Evolutionary conservation across 2,888 invertebrate genomes (phyloP).

Genomic region (Biston stratarius): DNA sequence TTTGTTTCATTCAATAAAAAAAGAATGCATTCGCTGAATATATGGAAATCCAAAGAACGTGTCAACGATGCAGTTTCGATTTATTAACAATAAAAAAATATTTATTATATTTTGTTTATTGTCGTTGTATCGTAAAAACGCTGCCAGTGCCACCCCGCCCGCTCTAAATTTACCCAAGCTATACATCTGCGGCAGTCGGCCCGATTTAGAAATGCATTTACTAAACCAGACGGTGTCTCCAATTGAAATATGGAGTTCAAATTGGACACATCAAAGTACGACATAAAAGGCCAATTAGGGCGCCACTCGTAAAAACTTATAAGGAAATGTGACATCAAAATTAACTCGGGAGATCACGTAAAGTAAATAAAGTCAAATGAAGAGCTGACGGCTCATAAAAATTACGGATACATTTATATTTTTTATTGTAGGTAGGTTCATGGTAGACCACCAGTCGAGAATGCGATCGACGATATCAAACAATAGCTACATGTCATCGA

Average conservation of each 20-base stretch:
- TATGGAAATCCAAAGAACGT: too few relatives aligned
- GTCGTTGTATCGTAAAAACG: background rate
- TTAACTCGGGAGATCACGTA: background rate
- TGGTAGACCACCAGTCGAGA: too few relatives aligned
- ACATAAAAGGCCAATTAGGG: slow-evolving; percentile 26
- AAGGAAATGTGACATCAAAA: slow-evolving; percentile 10
- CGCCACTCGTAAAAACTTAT: slow-evolving; percentile 11
- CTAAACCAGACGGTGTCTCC: slow-evolving; percentile 7
- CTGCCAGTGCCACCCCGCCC: slow-evolving; percentile 4
- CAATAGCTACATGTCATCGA: too few relatives aligned
- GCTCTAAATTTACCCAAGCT: slow-evolving; percentile 22
- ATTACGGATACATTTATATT: background rate
- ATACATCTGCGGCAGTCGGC: slow-evolving; percentile 25
- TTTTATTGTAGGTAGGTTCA: too few relatives aligned
- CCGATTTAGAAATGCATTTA: slow-evolving; percentile 30
- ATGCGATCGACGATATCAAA: too few relatives aligned
- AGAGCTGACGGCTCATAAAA: background rate
- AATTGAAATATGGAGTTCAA: slow-evolving; percentile 6
- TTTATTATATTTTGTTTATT: too few relatives aligned
- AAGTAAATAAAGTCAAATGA: background rate
- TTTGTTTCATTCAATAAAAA: too few relatives aligned
- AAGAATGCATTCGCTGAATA: too few relatives aligned
- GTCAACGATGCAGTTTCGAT: too few relatives aligned
- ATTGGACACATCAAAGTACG: slow-evolving; percentile 25
- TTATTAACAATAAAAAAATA: too few relatives aligned